Evolutionary conservation across 2,797 vertebrate species (phyloP).

Genomic region (Mareca strepera): DNA sequence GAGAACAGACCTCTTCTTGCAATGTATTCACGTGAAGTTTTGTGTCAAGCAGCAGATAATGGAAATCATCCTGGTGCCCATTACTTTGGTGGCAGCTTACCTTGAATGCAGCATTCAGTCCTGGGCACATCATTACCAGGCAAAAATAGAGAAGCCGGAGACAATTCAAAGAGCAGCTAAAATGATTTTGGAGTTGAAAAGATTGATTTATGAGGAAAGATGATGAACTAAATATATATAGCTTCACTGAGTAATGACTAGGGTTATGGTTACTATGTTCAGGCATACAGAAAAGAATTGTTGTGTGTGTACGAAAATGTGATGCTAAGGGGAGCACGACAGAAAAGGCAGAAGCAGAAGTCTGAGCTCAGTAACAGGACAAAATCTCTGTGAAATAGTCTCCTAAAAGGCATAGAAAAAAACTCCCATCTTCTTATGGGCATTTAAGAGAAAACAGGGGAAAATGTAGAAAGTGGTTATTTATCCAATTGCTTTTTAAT

Average conservation of each 20-base stretch:
- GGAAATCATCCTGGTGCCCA: constrained; percentile 24
- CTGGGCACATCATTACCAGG: constrained; percentile 44
- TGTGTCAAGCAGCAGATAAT: constrained; percentile 53
- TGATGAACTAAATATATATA: constrained; percentile 47
- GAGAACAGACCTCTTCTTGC: constrained; percentile 20
- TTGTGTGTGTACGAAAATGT: constrained; percentile 21
- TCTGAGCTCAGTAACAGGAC: constrained; percentile 16
- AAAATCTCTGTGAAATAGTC: constrained; percentile 59
- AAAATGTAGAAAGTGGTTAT: neutral
- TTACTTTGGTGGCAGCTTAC: constrained; percentile 40
- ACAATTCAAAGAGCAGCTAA: constrained; percentile 48
- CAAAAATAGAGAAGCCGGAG: constrained; percentile 30
- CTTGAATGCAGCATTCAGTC: constrained; percentile 37
- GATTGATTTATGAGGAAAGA: constrained; percentile 54
- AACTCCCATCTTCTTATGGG: neutral
- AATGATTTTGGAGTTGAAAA: constrained; percentile 54
- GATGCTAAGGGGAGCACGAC: neutral
- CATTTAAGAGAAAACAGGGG: neutral
- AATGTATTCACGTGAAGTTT: neutral
- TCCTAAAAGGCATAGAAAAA: constrained; percentile 36
- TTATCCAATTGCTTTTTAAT: neutral
- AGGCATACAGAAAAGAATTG: constrained; percentile 40
- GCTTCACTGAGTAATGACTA: constrained; percentile 39
- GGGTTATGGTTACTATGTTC: neutral
- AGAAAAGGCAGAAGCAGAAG: constrained; percentile 31